Conservation (phyloP, 2,888 invertebrate species). For the Gymnoscelis rufifasciata region DNA sequence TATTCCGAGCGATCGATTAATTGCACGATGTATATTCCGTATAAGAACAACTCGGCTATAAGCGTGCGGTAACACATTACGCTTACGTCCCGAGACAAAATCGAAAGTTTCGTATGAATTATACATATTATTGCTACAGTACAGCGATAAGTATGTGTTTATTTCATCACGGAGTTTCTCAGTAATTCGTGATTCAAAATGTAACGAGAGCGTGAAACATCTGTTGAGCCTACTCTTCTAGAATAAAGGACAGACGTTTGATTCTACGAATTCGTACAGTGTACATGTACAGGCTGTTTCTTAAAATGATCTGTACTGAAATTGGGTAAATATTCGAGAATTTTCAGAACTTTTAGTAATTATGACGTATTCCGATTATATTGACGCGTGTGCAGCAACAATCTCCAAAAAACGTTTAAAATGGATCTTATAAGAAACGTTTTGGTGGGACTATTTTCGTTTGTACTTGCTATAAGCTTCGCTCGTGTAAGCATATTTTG, state of each 20-base stretch:
- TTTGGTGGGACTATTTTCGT: too few relatives aligned
- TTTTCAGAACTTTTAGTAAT: too few relatives aligned
- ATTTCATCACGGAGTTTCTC: constrained; percentile 10
- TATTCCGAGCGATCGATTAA: neutral
- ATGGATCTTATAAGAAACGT: too few relatives aligned
- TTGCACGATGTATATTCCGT: neutral
- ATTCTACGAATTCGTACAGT: neutral
- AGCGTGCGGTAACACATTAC: neutral
- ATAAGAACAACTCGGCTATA: neutral
- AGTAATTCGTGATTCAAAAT: constrained; percentile 11
- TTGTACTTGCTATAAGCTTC: too few relatives aligned
- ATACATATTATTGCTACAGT: constrained; percentile 1
- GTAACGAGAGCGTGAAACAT: constrained; percentile 5
- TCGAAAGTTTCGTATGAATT: constrained; percentile 9
- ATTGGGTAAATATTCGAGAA: too few relatives aligned
- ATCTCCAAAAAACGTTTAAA: too few relatives aligned
- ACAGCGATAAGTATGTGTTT: constrained; percentile 2
- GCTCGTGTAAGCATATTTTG: too few relatives aligned
- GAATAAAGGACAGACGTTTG: neutral
- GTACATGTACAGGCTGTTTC: too few relatives aligned
- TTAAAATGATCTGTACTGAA: too few relatives aligned
- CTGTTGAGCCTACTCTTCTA: constrained; percentile 5
- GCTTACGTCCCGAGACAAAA: constrained; percentile 6
- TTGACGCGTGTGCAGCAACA: too few relatives aligned
- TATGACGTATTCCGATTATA: too few relatives aligned